Conservation (phyloP, 2,113 vertebrate genomes). For the Alectura lathami region DNA sequence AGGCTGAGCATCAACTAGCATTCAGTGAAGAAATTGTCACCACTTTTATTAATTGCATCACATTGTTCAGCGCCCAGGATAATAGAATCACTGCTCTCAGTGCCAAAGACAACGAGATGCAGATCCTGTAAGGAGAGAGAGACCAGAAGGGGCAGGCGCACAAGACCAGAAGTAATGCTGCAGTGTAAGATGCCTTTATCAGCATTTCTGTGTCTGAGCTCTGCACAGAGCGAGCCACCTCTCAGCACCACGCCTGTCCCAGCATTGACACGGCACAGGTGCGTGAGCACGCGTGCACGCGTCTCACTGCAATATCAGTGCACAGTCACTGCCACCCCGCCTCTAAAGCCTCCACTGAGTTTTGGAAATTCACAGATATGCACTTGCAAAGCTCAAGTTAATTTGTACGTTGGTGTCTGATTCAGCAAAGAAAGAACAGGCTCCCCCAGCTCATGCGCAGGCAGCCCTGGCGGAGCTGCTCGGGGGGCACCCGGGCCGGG, state of each 20-base stretch:
- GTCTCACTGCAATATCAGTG: fast-evolving
- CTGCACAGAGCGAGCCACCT: not conserved
- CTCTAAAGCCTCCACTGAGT: not conserved
- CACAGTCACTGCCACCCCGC: fast-evolving
- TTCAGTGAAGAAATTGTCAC: slow-evolving; percentile 8
- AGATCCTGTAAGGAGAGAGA: not conserved
- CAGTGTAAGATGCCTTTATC: not conserved
- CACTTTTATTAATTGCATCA: slow-evolving; percentile 8
- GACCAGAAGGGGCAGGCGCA: not conserved
- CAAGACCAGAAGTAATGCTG: not conserved
- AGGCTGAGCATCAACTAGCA: not conserved
- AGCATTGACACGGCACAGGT: fast-evolving
- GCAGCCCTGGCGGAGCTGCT: no score
- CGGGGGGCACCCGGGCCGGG: no score
- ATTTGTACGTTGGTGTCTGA: not conserved
- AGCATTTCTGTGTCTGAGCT: not conserved
- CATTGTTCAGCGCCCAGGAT: not conserved
- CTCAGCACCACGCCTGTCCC: not conserved
- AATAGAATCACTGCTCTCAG: not conserved
- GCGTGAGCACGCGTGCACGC: not conserved
- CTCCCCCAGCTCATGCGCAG: not conserved
- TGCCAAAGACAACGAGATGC: not conserved
- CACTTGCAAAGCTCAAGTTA: not conserved
- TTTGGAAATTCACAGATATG: not conserved
- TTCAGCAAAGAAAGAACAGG: not conserved